Evolutionary conservation across 2,113 vertebrate genomes (phyloP).

Genomic region (Neogobius melanostomus): DNA sequence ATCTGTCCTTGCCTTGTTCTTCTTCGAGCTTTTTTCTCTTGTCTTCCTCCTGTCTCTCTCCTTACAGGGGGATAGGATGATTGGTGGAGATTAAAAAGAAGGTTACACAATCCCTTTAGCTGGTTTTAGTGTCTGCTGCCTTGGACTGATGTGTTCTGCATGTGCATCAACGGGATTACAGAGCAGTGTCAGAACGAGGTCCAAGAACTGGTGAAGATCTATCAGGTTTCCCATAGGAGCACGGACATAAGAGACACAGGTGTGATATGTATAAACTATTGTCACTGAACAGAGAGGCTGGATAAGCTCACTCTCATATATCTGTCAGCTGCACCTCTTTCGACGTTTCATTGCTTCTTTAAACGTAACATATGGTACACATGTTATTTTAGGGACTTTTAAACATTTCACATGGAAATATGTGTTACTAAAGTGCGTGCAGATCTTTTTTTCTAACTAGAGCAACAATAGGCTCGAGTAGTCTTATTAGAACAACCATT

Average conservation of each 20-base stretch:
- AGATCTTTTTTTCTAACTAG: no score
- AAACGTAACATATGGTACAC: not conserved
- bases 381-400: not conserved
- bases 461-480: no score
- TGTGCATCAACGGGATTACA: constrained; percentile 69
- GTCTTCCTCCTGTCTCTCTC: constrained; percentile 17
- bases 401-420: not conserved
- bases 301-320: constrained; percentile 2
- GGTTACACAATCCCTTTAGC: constrained; percentile 67
- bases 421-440: no score
- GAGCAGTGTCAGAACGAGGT: constrained; percentile 53
- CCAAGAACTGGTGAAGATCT: constrained; percentile 45
- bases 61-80: constrained; percentile 41
- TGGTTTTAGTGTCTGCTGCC: constrained; percentile 58
- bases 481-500: no score
- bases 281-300: constrained; percentile 26
- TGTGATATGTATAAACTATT: constrained; percentile 13
- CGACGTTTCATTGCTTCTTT: not conserved
- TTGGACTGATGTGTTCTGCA: constrained; percentile 58
- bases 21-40: constrained; percentile 20
- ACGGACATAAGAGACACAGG: constrained; percentile 25
- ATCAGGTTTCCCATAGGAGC: constrained; percentile 19
- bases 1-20: constrained; percentile 49
- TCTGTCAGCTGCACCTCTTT: not conserved
- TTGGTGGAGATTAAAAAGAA: constrained; percentile 58